A percentile compares a stretch with the other conserved stretches of the same genome.
Conservation (phyloP, 2,113 vertebrate genomes). For the Macrotis lagotis region DNA sequence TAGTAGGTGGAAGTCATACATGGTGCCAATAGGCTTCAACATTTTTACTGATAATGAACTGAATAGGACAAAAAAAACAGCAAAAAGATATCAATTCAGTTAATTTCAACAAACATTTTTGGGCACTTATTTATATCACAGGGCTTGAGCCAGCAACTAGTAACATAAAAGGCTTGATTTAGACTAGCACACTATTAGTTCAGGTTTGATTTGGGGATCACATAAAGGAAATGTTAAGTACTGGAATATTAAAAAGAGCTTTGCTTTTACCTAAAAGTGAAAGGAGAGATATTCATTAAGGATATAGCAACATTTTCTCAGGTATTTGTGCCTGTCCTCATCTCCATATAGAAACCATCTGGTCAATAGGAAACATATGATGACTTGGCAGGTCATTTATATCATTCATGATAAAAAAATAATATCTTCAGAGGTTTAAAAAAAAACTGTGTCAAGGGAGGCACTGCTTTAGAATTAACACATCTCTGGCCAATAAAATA, state of each 20-base stretch:
- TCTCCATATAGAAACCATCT: too few relatives aligned
- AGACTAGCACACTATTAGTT: not conserved
- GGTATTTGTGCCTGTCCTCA: not conserved
- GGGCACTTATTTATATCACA: not conserved
- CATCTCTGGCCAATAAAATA: not conserved
- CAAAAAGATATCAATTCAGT: not conserved
- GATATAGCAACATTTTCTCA: not conserved
- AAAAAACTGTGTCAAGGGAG: not conserved
- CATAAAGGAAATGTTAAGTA: not conserved
- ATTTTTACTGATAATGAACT: not conserved
- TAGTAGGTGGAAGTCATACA: not conserved
- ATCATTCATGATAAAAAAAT: not conserved
- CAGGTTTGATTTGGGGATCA: not conserved
- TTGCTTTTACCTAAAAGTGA: not conserved
- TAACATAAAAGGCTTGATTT: not conserved
- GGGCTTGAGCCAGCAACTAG: not conserved
- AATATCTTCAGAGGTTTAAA: not conserved
- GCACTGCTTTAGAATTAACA: not conserved
- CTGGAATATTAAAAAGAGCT: not conserved
- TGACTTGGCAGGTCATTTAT: not conserved
- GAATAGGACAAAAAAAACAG: not conserved
- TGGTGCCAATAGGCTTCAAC: not conserved
- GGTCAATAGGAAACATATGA: not conserved
- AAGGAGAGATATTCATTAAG: not conserved
- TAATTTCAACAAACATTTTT: too few relatives aligned